phyloP scores from a whole-genome alignment of 2,113 vertebrate species.

The Craseonycteris thonglongyai region DNA sequence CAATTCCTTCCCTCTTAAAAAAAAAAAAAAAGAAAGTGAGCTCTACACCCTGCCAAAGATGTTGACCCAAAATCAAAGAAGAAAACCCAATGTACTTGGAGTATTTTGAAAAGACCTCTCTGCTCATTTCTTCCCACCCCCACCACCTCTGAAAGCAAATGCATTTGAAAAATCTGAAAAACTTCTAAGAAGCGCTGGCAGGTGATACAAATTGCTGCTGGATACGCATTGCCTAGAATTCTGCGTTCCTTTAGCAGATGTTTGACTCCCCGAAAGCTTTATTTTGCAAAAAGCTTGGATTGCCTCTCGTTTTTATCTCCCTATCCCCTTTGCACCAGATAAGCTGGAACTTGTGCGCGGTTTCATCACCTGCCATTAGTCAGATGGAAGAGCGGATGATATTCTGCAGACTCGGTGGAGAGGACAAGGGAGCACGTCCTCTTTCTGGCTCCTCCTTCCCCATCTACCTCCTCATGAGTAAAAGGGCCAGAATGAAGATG shows the following conservation, averaged over 20 bases:
- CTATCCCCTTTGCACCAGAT: background rate
- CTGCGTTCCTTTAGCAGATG: constrained; percentile 27
- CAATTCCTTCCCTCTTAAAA: constrained; percentile 1
- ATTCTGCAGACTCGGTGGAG: background rate
- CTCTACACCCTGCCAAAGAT: background rate
- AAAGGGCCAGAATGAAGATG: background rate
- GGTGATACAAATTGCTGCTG: constrained; percentile 38
- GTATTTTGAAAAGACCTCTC: constrained; percentile 41
- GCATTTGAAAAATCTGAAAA: background rate
- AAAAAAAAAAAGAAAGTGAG: background rate
- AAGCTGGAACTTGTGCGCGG: background rate
- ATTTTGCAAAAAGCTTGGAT: background rate
- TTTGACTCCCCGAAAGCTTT: constrained; percentile 23
- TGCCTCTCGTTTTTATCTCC: background rate
- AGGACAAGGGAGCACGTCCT: background rate
- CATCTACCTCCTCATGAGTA: background rate
- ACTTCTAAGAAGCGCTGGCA: background rate
- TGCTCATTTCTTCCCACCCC: background rate
- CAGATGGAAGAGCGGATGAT: background rate
- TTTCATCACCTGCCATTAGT: constrained; percentile 10
- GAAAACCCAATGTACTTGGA: constrained; percentile 41
- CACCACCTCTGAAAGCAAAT: constrained; percentile 5
- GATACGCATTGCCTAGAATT: constrained; percentile 22
- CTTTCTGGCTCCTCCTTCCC: background rate
- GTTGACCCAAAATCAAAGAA: constrained; percentile 42